Evolutionary conservation across 1,140 invertebrate genomes (phyloP).

Genomic region (Zaprionus ghesquierei): DNA sequence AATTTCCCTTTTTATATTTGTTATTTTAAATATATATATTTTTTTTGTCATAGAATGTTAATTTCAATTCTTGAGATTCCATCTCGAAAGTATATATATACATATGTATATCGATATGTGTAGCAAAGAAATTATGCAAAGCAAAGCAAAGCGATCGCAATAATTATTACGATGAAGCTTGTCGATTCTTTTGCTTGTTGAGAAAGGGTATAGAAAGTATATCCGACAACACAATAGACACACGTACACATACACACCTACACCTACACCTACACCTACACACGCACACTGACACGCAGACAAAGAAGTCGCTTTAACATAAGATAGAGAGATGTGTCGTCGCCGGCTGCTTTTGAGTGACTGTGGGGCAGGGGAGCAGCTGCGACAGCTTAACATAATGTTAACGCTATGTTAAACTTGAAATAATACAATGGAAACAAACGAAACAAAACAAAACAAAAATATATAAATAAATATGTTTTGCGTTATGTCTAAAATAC

Average conservation of each 20-base stretch:
- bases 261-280: not conserved
- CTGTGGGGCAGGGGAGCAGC: not conserved
- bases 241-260: not conserved
- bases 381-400: slow-evolving; percentile 53
- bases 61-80: slow-evolving; percentile 6
- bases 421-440: slow-evolving; percentile 23
- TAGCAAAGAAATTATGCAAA: slow-evolving; percentile 16
- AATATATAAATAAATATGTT: slow-evolving; percentile 21
- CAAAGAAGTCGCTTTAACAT: slow-evolving; percentile 14
- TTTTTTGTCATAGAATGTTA: slow-evolving; percentile 16
- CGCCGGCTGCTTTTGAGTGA: slow-evolving; percentile 22
- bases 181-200: not conserved
- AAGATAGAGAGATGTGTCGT: slow-evolving; percentile 12
- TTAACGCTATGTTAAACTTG: slow-evolving; percentile 66
- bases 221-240: not conserved
- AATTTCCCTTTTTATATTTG: slow-evolving; percentile 18
- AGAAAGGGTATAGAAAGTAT: not conserved
- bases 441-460: slow-evolving; percentile 15
- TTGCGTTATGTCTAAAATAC: slow-evolving; percentile 37
- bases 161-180: not conserved
- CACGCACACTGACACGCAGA: not conserved
- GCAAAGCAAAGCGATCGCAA: not conserved
- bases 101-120: slow-evolving; percentile 6
- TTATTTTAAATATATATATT: slow-evolving; percentile 13
- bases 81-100: not conserved